Base-by-base conservation (phyloP, 2,113 vertebrate genomes). In the Aphyosemion australe region DNA sequence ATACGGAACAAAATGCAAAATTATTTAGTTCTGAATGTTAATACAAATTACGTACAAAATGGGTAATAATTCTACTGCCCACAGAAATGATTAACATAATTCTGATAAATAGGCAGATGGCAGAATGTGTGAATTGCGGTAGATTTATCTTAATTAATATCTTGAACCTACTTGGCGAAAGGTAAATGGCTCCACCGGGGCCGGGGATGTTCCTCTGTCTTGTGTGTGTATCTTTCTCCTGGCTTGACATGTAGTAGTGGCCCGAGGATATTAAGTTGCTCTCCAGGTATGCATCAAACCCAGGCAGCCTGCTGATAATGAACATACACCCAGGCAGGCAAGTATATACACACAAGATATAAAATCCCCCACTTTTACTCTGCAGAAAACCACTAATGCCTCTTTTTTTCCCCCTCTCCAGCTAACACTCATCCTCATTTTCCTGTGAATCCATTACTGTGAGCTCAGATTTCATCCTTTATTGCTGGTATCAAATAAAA, bases 101-200 rank as follows among this genome's bases (percentile, higher is more conserved):
- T 98, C 96, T 97, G 97, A 99, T 99, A 98, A 98, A 99, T 98
- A 97, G 96, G 93, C 92, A 93, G 96, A 98, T 97, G 96, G 96
- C 94, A 95, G 95, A 94, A 95, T 95, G 93, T 95, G 92, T 95
- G 94, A 97, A 96, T 97, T 94, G 95, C 96, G 95, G 93, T 94
- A 93, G 93, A 96, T 98, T 98, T 98, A 99, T 99, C 97, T 99
- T 98, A 98, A 98, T 98, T 98, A 99, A 98, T 97, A 99, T 98
- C 97, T 98, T 93, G 94, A 96, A 96, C 94, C 88, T 91, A 92
- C 93, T 96, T 94, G 81, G 92, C 93, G 91, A 92, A 95, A 97
- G 96, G 96, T 96, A 96, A 96, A 95, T 94, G 92, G 91, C 91
- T 94, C 94, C 94, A 86, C 65, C 58, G 93, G 92, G 94, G 92